phyloP scores from a whole-genome alignment of 2,888 invertebrate species.

The Cephus spinipes region DNA sequence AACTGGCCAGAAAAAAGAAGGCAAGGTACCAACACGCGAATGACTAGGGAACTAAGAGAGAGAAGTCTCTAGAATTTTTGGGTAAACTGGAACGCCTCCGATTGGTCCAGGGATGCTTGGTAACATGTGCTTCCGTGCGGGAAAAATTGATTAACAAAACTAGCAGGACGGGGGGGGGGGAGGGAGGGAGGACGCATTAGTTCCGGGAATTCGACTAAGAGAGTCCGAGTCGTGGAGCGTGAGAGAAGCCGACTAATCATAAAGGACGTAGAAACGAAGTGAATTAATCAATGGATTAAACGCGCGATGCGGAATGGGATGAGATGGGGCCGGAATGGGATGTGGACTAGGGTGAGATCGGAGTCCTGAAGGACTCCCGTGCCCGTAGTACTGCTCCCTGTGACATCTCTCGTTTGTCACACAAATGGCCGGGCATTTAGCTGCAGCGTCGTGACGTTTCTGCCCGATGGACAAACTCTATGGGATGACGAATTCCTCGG shows the following conservation, averaged over 20 bases:
- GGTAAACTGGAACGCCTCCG: neutral
- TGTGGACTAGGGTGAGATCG: slow-evolving; percentile 20
- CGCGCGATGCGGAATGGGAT: slow-evolving; percentile 36
- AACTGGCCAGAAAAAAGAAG: neutral
- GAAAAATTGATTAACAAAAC: slow-evolving; percentile 56
- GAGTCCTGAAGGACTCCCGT: slow-evolving; percentile 2
- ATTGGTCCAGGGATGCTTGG: neutral
- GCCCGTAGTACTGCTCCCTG: slow-evolving; percentile 22
- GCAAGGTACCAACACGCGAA: neutral
- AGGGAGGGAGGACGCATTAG: slow-evolving; percentile 43
- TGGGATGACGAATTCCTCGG: slow-evolving; percentile 54
- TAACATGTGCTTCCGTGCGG: slow-evolving; percentile 16
- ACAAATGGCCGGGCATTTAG: slow-evolving; percentile 63
- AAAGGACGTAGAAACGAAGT: slow-evolving; percentile 58
- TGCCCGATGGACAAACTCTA: slow-evolving; percentile 54
- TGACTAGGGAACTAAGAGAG: neutral
- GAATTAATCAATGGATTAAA: slow-evolving; percentile 65
- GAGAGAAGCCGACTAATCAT: slow-evolving; percentile 52
- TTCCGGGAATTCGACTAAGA: slow-evolving; percentile 34
- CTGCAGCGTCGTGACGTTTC: slow-evolving; percentile 39
- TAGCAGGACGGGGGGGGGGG: slow-evolving; percentile 31
- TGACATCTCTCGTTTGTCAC: slow-evolving; percentile 65
- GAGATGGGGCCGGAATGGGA: slow-evolving; percentile 18
- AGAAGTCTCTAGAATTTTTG: neutral
- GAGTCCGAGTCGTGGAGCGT: slow-evolving; percentile 20